Base-by-base conservation (phyloP, 2,797 vertebrate genomes). In the Florisuga fusca region DNA sequence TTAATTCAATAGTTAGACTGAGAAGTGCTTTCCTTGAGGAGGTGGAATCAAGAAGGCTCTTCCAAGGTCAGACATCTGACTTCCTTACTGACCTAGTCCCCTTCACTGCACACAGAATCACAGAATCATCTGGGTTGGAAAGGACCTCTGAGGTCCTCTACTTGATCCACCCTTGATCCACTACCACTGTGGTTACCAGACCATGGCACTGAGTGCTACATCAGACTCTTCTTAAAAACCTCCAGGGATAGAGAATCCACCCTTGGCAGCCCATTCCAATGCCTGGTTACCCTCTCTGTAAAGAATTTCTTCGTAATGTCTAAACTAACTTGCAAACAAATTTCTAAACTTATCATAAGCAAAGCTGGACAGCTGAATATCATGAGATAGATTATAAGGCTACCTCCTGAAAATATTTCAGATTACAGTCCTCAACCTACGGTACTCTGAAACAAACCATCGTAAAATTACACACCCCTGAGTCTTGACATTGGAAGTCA, bases 321-420 rank as follows among this genome's bases (percentile, higher is more conserved):
- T 41, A 41, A 41, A 12, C 38, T 41, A 41, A 41, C 38, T 14
- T 41, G 38, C 9, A 79, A 68, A 29, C 8, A 38, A 12, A 5
- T 15, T 63, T 82, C 18, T 62, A 54, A 83, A 71, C 9, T 45
- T 80, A 45, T 16, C 6, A 4, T 50, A 57, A 53, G 6, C 15
- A 76, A 83, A 79, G 10, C 2, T 46, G 12, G 6, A 33, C 53
- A 36, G 12, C 20, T 58, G n/a, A 72, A 50, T 76, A 23, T 10
- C 12, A 1, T 53, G 76, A 48, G 6, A 58, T 0, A 0, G 8
- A 41, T 31, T 10, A 45, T 31, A 14, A 12, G 12, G 9, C n/a
- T 43, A 58, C 10, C 4, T 57, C 20, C 17, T 76, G 62, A 73
- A 77, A 87, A 22, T 34, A 5, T 43, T 89, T 78, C 45, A 59